Conservation (phyloP, 2,113 vertebrate genomes). For the Macrotus californicus region DNA sequence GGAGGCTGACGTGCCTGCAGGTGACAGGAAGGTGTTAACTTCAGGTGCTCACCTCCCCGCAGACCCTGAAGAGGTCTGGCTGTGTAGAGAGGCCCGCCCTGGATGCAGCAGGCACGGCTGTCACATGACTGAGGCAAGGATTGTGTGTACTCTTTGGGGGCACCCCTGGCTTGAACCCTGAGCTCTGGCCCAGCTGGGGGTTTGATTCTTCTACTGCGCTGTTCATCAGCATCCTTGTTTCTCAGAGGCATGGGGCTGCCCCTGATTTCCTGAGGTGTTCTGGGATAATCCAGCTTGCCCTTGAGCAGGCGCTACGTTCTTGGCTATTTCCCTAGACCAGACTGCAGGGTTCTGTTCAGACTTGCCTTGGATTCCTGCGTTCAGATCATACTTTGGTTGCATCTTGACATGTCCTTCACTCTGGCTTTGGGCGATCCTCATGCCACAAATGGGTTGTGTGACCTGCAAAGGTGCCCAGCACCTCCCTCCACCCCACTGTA, state of each 20-base stretch:
- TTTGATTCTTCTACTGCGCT: neutral
- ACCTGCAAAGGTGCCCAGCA: neutral
- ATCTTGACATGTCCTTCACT: neutral
- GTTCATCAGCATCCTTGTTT: neutral
- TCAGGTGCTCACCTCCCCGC: neutral
- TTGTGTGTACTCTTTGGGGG: neutral
- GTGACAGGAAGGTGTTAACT: neutral
- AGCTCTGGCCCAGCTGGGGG: neutral
- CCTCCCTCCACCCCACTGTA: neutral
- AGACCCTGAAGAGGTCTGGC: neutral
- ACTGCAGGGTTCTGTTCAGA: neutral
- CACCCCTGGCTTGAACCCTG: neutral
- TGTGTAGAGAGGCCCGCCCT: neutral
- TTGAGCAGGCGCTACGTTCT: neutral
- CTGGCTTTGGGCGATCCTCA: neutral
- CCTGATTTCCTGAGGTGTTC: neutral
- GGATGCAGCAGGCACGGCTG: neutral
- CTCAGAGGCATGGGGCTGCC: neutral
- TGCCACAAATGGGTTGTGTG: neutral
- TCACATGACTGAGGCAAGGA: neutral
- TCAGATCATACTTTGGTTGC: neutral
- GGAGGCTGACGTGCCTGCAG: neutral
- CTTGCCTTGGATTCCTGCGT: neutral
- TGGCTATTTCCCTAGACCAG: neutral
- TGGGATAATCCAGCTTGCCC: neutral